Base-by-base conservation (phyloP, 2,888 invertebrate genomes). In the Oligia latruncula region DNA sequence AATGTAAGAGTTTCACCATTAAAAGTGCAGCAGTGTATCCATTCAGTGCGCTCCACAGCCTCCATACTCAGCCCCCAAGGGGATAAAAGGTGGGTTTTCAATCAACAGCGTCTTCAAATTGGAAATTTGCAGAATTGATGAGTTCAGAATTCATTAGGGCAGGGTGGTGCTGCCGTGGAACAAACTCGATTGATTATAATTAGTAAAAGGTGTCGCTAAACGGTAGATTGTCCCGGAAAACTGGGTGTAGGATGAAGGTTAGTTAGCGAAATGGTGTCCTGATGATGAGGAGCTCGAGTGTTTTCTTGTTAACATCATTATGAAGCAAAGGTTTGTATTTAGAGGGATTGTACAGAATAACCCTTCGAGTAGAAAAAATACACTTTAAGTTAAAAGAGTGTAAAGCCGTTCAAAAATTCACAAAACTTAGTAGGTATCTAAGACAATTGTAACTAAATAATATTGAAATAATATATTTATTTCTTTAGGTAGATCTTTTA, bases 71-170 rank as follows among this genome's bases (percentile, higher is more conserved):
- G 35, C 4, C 6, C 40, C 43, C 74, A n/a, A 77, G 75, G 62
- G 72, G 62, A 65, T 80, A 62, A 72, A 83, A 80, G 78, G 89
- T 86, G 64, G 78, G 80, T 81, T 89, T 89, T 87, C 86, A 89
- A 89, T 89, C 90, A 89, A 89, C 85, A 85, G 78, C 78, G 89
- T 81, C 84, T 88, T 89, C 81, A 89, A 89, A 89, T 89, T 86
- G 87, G 75, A 89, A 89, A 89, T 89, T 89, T 89, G 87, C 83
- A 89, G 90, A 89, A 89, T 89, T 89, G 88, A 89, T 89, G 90
- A 89, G 86, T 88, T 89, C 79, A 88, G 86, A 89, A 86, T 89
- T 89, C 84, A 85, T 88, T 87, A 89, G 60, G 74, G 60, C 74
- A 58, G 64, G 71, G 77, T 70, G 74, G 62, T 66, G 70, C 74